Evolutionary conservation across 2,113 vertebrate species (phyloP).

Genomic region (Protobothrops flavoviridis): DNA sequence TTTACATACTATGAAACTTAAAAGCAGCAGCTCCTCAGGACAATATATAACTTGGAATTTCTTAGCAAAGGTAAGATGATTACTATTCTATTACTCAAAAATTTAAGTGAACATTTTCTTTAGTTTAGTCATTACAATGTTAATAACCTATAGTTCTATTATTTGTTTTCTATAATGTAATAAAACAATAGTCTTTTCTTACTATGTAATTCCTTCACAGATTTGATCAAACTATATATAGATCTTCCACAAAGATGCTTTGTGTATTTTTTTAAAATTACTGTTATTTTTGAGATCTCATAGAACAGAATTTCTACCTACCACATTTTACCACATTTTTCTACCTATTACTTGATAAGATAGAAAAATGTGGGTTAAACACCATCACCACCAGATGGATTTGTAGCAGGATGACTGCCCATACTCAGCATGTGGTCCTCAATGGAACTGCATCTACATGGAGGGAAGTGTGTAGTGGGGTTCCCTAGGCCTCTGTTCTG

Average conservation of each 20-base stretch:
- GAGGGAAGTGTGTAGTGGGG: no score
- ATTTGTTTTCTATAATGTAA: neutral
- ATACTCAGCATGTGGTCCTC: no score
- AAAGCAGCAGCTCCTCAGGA: constrained; percentile 73
- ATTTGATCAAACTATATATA: neutral
- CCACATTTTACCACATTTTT: no score
- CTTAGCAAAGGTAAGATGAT: constrained; percentile 85
- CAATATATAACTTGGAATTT: constrained; percentile 85
- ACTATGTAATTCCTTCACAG: neutral
- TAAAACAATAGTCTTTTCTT: neutral
- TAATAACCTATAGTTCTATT: neutral
- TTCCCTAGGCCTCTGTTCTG: no score
- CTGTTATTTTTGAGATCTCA: neutral
- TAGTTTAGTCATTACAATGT: neutral
- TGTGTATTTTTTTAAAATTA: neutral
- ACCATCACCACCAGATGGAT: no score
- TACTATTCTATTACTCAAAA: neutral
- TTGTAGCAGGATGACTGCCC: no score
- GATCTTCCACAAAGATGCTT: neutral
- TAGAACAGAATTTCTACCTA: neutral
- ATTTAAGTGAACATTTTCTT: neutral
- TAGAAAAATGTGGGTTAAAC: no score
- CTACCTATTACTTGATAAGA: no score
- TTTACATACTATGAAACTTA: constrained; percentile 82
- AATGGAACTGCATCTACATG: no score